Base-by-base conservation (phyloP, 2,888 invertebrate genomes). In the Prenolepis imparis region DNA sequence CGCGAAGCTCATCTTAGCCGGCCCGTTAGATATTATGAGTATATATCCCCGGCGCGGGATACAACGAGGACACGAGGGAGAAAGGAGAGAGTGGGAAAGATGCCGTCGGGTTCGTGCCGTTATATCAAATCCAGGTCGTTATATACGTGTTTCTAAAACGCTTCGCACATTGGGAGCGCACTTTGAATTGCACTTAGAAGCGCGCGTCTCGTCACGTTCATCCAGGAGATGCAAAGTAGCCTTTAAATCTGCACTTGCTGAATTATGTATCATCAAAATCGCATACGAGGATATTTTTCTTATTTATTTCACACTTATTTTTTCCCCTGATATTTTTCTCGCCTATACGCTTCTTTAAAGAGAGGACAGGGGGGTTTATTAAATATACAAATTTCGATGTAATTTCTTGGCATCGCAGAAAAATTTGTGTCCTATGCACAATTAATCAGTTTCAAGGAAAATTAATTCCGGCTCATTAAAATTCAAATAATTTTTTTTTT, bases 91-190 rank as follows among this genome's bases (percentile, higher is more conserved):
- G 82, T 63, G 82, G 82, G 85, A 85, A 73, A 86, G 84, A 86
- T 63, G 74, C 64, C 36, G 84, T 84, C 82, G 84, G 12, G 81
- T 72, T 72, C 87, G 85, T 73, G 86, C 91, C 91, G 91, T 92
- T 92, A 92, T 87, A 88, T 92, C 85, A 87, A 88, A 92, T 92
- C 89, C 88, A 85, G 91, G 91, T 87, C 92, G 88, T 85, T 88
- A 63, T 88, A 63, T 87, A 80, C 78, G 81, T 86, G 85, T 87
- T 86, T 86, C 84, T 86, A 85, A 83, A 88, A 85, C 74, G 57
- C 77, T 84, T 84, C 86, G 83, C 82, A 89, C 86, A 78, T 85
- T 82, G 83, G 82, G 73, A 72, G 66, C 84, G 72, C 61, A 85
- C 83, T 39, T 86, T 61, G 39, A 55, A 82, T 59, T 88, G 84